A percentile compares a stretch with the other conserved stretches of the same genome.
Conservation (phyloP, 2,113 vertebrate species). For the Monopterus albus region DNA sequence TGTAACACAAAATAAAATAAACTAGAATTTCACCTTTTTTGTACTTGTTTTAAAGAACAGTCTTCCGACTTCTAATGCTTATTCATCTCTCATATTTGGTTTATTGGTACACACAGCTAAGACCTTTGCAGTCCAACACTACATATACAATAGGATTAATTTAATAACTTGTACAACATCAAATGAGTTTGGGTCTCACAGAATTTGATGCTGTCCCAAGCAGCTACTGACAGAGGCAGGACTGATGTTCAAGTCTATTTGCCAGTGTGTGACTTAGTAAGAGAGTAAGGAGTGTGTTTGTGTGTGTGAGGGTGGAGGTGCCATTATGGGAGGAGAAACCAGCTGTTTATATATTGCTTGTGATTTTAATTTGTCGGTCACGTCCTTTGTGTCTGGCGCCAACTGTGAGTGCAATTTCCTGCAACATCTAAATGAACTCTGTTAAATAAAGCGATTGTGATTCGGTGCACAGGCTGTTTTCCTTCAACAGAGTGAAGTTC, state of each 20-base stretch:
- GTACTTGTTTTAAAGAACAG: no score
- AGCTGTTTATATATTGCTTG: constrained; percentile 35
- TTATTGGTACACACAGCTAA: no score
- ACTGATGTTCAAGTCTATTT: constrained; percentile 66
- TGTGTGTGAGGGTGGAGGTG: background rate
- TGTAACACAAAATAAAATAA: no score
- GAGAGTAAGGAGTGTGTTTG: background rate
- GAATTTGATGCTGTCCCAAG: background rate
- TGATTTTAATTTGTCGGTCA: constrained; percentile 44
- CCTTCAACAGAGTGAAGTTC: no score
- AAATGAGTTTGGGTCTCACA: background rate
- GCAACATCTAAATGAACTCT: constrained; percentile 34
- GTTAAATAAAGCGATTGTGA: constrained; percentile 51
- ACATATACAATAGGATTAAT: background rate
- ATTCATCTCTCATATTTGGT: no score
- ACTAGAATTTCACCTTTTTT: no score
- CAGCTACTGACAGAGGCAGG: constrained; percentile 12
- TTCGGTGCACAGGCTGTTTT: constrained; percentile 30
- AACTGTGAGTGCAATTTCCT: constrained; percentile 31
- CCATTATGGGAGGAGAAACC: constrained; percentile 16
- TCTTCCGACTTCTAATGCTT: no score
- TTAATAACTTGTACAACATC: background rate
- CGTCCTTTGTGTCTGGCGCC: constrained; percentile 47
- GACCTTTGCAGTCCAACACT: no score
- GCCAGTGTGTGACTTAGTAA: no score